These are phyloP conservation scores for Teinopalpus imperialis DNA, from an alignment of 2,888 invertebrate species.

Conservation along the genomic window DNA sequence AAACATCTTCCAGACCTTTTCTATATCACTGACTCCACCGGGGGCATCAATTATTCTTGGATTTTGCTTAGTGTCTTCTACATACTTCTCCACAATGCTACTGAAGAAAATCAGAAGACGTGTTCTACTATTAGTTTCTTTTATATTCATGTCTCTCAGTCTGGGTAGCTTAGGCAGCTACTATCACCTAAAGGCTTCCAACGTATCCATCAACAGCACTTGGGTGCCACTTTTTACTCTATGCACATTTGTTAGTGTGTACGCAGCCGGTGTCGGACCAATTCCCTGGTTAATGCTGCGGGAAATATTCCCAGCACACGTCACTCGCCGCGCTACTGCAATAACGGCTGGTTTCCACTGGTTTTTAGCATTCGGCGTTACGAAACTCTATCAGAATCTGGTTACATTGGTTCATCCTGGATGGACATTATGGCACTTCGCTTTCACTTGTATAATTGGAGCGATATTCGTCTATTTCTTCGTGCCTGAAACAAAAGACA, in stretches of 20 bases:
- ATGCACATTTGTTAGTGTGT: slow-evolving; percentile 81
- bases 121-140: slow-evolving; percentile 83
- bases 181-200: slow-evolving; percentile 62
- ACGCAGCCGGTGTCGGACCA: slow-evolving; percentile 86
- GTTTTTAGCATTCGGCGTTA: slow-evolving; percentile 85
- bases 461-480: slow-evolving; percentile 83
- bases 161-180: slow-evolving; percentile 73
- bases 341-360: slow-evolving; percentile 86
- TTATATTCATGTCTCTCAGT: slow-evolving; percentile 78
- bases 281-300: slow-evolving; percentile 88
- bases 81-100: slow-evolving; percentile 79
- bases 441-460: slow-evolving; percentile 80
- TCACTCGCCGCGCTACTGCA: slow-evolving; percentile 84
- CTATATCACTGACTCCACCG: slow-evolving; percentile 57
- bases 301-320: slow-evolving; percentile 85
- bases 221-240: slow-evolving; percentile 83
- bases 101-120: slow-evolving; percentile 84
- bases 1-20: slow-evolving; percentile 76
- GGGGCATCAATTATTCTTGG: slow-evolving; percentile 83
- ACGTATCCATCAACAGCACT: slow-evolving; percentile 39
- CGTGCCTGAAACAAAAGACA: slow-evolving; percentile 87
- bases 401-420: slow-evolving; percentile 77
- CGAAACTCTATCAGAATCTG: slow-evolving; percentile 84
- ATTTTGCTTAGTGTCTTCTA: slow-evolving; percentile 80
- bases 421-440: slow-evolving; percentile 86